Base-by-base conservation (phyloP, 1,140 invertebrate genomes). In the Lepidurus packardi region DNA sequence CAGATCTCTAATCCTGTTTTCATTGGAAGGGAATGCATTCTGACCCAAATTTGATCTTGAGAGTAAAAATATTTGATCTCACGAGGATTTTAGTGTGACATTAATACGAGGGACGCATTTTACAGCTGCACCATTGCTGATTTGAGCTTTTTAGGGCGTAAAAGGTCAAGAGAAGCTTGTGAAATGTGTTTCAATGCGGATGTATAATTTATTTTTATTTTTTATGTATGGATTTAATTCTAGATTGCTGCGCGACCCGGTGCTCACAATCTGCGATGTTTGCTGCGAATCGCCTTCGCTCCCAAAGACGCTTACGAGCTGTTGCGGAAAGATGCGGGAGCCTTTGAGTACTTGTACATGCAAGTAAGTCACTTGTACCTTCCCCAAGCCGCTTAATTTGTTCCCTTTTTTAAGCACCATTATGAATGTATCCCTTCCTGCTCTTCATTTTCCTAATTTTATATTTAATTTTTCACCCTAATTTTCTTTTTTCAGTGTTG, bases 271-370 rank as follows among this genome's bases (percentile, higher is more conserved):
- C 87, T 96, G 81, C 89, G 94, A 1, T 97, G 94, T 85, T 87
- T 96, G 5, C 95, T 95, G 85, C 89, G 95, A 25, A 89, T 96
- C 24, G 91, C 93, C 7, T 97, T 95, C 86, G 92, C 96, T 77
- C 94, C 94, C 11, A 88, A 89, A 74, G 94, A 95, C 81, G 91
- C 94, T 1, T 92, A 92, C 16, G 92, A 93, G 45, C 84, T 96
- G 45, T 90, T 94, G 0, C 90, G 92, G 83, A 89, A 90, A 82
- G 95, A 97, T 86, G 87, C 93, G 3, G 89, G 91, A 24, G 92
- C 93, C 10, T 90, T 97, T 83, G 94, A 96, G 85, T 97, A 97
- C 85, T 88, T 96, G 21, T 97, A 94, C 86, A 88, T 92, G 82
- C 91, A 91, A 86, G 89, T 89, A 83, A 81, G 81, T 81, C 43